Conservation (phyloP, 2,113 vertebrate species). For the Phainopepla nitens region DNA sequence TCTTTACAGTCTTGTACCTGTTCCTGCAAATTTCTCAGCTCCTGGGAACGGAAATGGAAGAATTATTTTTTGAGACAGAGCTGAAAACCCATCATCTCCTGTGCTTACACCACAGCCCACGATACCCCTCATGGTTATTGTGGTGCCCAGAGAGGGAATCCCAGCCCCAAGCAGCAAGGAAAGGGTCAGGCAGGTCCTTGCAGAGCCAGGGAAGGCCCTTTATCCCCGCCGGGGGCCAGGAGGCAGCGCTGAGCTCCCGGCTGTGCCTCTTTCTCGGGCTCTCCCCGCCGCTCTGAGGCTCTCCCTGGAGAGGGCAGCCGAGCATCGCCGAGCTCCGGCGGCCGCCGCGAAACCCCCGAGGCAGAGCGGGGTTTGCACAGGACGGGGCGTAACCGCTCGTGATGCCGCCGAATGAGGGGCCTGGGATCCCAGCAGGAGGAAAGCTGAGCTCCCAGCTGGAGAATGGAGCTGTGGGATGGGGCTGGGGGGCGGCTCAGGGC, state of each 20-base stretch:
- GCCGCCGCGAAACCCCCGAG: background rate
- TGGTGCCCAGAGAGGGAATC: background rate
- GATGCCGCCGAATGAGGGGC: background rate
- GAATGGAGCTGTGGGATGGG: background rate
- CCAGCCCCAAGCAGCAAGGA: background rate
- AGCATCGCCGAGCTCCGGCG: background rate
- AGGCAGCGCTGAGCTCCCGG: background rate
- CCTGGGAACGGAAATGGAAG: background rate
- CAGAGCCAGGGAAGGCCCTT: background rate
- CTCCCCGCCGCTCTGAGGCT: background rate
- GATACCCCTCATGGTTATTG: background rate
- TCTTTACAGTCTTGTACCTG: background rate
- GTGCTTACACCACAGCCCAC: accelerated
- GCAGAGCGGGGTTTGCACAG: background rate
- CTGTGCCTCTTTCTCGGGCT: background rate
- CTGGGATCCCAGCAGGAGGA: background rate
- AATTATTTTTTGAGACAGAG: background rate
- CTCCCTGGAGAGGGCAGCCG: slow-evolving; percentile 41
- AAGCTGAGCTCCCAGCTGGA: background rate
- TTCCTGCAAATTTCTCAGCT: background rate
- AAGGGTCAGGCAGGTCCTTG: background rate
- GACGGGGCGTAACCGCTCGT: background rate
- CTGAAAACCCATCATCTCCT: background rate
- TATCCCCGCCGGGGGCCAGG: background rate
- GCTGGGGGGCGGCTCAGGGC: background rate